Evolutionary conservation across 2,888 invertebrate species (phyloP), one percentile per base, ranked within the genome.

Genomic region (Papilio elwesi): DNA sequence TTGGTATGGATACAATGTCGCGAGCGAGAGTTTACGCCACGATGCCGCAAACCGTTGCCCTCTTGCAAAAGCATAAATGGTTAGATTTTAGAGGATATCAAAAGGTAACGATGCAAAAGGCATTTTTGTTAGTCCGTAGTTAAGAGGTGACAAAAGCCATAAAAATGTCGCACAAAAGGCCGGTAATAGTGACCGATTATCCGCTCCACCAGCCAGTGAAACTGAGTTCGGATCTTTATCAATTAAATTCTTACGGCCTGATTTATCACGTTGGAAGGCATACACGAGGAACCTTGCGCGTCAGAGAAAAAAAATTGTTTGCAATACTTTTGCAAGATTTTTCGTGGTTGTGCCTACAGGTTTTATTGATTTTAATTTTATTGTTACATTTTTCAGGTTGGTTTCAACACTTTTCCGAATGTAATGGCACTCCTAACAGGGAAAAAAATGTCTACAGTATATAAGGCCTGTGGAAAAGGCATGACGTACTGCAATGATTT

Each of bases 351-450:
- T 36, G 0, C 26, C 3, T 8, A 8, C 12, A 53, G n/a, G 5
- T 16, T 68, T 48, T 48, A 9, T n/a, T 36, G 38, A 26, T 36
- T 36, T 49, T 26, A 43, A 36, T 52, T 38, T 15, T 12, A 51
- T n/a, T 52, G 11, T 38, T 36, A 64, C 26, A 51, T 62, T 64
- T 83, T 86, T 77, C 82, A 97, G 95, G 95, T 97, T 73, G 97
- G 96, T 7, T 97, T 97, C 83, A 98, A 98, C 82, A 98, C 98
- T 0, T 98, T 96, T 85, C 98, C 98, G 0, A 98, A 98, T 87
- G 87, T 98, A 62, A 96, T 97, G 94, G 96, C 98, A 0, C 90
- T 98, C 62, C 89, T 97, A 36, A 96, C 96, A 0, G 98, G 98
- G 0, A 93, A 94, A 76, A 95, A 90, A 13, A 89, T 95, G 13